phyloP scores from a whole-genome alignment of 2,888 invertebrate genomes.

The Pogonocherus hispidulus region DNA sequence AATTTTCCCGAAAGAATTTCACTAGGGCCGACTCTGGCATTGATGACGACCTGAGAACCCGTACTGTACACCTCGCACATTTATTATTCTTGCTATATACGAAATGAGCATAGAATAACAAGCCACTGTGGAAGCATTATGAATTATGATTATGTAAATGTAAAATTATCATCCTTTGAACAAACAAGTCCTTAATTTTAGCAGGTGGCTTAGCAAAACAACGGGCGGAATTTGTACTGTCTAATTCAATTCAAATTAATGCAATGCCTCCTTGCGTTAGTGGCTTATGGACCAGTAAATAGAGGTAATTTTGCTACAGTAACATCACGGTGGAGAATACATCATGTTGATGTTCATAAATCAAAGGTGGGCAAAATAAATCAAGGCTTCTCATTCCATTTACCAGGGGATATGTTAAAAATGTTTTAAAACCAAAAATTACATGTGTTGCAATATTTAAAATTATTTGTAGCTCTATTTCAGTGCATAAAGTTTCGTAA shows the following conservation, averaged over 20 bases:
- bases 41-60: too few species aligned
- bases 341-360: too few species aligned
- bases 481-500: too few species aligned
- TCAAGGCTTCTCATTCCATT: too few species aligned
- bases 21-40: too few species aligned
- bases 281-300: not conserved
- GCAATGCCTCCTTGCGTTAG: constrained; percentile 14
- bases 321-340: too few species aligned
- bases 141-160: constrained; percentile 31
- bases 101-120: not conserved
- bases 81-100: not conserved
- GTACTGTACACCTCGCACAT: not conserved
- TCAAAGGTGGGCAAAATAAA: too few species aligned
- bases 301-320: not conserved
- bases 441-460: too few species aligned
- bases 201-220: constrained; percentile 16
- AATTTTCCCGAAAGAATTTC: too few species aligned
- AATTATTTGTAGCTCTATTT: too few species aligned
- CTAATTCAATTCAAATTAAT: constrained; percentile 31
- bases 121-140: constrained; percentile 4
- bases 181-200: constrained; percentile 27
- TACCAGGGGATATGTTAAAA: too few species aligned
- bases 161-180: constrained; percentile 13
- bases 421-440: too few species aligned
- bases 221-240: constrained; percentile 11